Base-by-base conservation (phyloP, 2,113 vertebrate species). In the mouse (Mus musculus) region DNA sequence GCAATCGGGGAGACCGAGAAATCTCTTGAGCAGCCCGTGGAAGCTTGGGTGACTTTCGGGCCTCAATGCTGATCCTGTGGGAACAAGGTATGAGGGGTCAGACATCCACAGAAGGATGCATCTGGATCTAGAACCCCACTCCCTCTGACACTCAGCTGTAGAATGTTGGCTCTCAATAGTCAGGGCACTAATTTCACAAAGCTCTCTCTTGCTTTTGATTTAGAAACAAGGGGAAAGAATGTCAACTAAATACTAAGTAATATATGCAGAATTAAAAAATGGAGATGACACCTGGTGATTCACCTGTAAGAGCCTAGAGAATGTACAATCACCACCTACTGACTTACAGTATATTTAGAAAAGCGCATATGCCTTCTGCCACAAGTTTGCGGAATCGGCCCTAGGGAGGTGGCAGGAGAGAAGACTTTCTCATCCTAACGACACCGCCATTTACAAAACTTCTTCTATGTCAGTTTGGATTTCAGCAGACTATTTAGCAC, bases 1-100 rank as follows among this genome's bases (percentile, higher is more conserved):
- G 99, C 97, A 99, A 97, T 89, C 99, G 98, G 10, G 99, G 99
- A 0, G 99, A 99, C 97, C 99, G 98, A 88, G 99, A 99, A 97
- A 99, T 99, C 98, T 99, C 99, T 97, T 99, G 99, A 0, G 99
- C 98, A 39, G 99, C 98, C 33, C 99, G 99, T 42, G 99, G 99
- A 89, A 99, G 98, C 98, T 99, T 99, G 87, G 99, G 99, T 49
- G 99, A 99, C 98, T 99, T 99, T 95, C 99, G 99, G 92, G 99
- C 99, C 98, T 99, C 99, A 96, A 99, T 99, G 98, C 99, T 99
- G 98, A 99, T 99, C 98, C 99, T 99, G 99, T 97, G 86, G 99
- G 99, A 99, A 98, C 97, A 98, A 92, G 67, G 87, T 77, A 71
- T 16, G 13, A 22, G 69, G 69, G 19, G 95, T 93, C 69, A 19